Conservation (phyloP, 2,113 vertebrate genomes). For the Oenanthe oenanthe region DNA sequence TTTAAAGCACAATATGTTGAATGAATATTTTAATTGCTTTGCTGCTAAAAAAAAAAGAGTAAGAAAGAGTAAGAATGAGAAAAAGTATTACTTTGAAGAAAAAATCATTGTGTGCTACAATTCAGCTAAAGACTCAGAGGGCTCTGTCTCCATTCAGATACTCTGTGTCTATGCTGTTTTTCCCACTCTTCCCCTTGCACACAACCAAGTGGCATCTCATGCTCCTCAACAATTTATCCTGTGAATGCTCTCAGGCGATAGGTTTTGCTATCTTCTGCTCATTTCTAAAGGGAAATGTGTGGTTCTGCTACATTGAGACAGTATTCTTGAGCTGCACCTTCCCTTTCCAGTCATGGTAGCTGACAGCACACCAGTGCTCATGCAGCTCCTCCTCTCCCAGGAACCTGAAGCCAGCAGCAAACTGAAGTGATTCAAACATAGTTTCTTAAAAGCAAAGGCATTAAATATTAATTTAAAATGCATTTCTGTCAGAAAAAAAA, state of each 20-base stretch:
- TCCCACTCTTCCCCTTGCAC: neutral
- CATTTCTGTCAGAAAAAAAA: neutral
- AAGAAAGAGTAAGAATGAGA: neutral
- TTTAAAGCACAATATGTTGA: conserved; percentile 35
- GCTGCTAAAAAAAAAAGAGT: neutral
- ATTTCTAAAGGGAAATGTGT: neutral
- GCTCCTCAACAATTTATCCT: neutral
- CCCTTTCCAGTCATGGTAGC: neutral
- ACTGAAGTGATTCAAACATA: neutral
- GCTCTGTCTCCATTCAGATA: neutral
- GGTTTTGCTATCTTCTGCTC: neutral
- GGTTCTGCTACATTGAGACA: neutral
- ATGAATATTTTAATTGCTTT: conserved; percentile 34
- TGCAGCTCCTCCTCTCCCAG: neutral
- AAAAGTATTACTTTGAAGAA: neutral
- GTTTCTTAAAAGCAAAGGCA: neutral
- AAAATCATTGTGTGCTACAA: neutral
- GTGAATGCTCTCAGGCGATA: neutral
- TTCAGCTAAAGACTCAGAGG: neutral
- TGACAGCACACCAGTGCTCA: neutral
- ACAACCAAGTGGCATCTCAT: neutral
- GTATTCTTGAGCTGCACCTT: neutral
- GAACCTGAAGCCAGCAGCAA: neutral
- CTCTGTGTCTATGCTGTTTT: neutral
- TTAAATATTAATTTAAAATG: conserved; percentile 29